Base-by-base conservation (phyloP, 2,797 vertebrate species). In the Crenichthys baileyi region DNA sequence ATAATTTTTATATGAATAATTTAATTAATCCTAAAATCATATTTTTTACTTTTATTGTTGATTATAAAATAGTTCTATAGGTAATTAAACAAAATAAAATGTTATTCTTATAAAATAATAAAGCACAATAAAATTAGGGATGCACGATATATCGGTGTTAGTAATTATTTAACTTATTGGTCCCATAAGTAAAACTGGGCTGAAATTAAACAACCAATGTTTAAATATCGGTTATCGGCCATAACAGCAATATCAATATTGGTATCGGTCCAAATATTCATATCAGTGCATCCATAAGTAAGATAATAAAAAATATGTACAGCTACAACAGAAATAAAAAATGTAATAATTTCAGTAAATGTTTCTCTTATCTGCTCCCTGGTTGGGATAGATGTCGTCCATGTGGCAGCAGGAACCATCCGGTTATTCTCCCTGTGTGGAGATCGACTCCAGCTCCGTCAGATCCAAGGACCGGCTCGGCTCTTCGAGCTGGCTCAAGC, bases 361-460 rank as follows among this genome's bases (percentile, higher is more conserved):
- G 13, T 41, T 55, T 73, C n/a, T 73, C 22, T 39, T n/a, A 2
- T 73, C 51, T n/a, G 7, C 5, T n/a, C 70, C 20, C 73, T 89
- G 88, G 84, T 75, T n/a, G 24, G 83, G n/a, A 60, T 87, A 71
- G 78, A 95, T 94, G 91, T 93, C 91, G 0, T 90, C 92, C 1
- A 83, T 95, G 86, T 94, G 94, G 95, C 92, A 92, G 75, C 93
- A 95, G 90, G 94, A 94, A 81, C 65, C 85, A 0, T 83, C 92
- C 0, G 90, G 85, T 50, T 95, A 92, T 16, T 95, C 94, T 0
- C 83, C 94, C 51, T 92, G 92, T 26, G 55, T 93, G 0, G 95
- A 96, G 90, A 95, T 95, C 4, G 94, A 95, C 92, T 96, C 94
- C 85, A 95, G 94, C 90, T 95, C 93, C 0, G 88, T 93, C 63